Evolutionary conservation across 2,888 invertebrate genomes (phyloP), one percentile per base, ranked within the genome.

Genomic region (Geotrupes spiniger): DNA sequence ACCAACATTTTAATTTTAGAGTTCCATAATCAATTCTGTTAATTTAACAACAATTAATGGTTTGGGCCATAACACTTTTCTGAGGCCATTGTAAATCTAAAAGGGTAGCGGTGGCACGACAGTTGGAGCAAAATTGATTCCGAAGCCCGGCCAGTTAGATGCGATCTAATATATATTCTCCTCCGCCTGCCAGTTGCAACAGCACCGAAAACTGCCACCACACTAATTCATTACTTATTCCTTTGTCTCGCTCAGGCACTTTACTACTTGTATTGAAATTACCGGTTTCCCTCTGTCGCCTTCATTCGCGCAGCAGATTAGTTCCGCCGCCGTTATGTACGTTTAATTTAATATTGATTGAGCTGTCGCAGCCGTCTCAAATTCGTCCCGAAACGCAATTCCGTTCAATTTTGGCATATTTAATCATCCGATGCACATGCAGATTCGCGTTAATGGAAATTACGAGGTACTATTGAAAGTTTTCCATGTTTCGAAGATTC

Each of bases 141-240:
- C 64, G 60, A 64, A 63, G 66, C 66, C 67, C 65, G 62, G 63
- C 60, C 63, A 64, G 62, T 65, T 59, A 64, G 64, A 65, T 63
- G 63, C 61, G 62, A 66, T 65, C 64, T 66, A 63, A 66, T 66
- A 65, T 65, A 66, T 65, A 54, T 63, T 60, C 36, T 36, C 50
- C 56, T 59, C 56, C 56, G 58, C 52, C 59, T 54, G 58, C 59
- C 59, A 51, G 52, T 54, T 52, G 54, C 54, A 49, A 40, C 49
- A 44, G 26, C 42, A 53, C 49, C 52, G 48, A 46, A 56, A 49
- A 56, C 53, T 53, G 54, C 52, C 54, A 53, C 57, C 46, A 53
- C 54, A 53, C 54, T 53, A 57, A 57, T 57, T 57, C 57, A 57
- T 57, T 57, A 57, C 53, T 57, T 57, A 57, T 51, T 49, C 42